Evolutionary conservation across 64 coral and sea anemone species (phyloP), one percentile per base, ranked within the genome.

Genomic region (Montipora sp.): DNA sequence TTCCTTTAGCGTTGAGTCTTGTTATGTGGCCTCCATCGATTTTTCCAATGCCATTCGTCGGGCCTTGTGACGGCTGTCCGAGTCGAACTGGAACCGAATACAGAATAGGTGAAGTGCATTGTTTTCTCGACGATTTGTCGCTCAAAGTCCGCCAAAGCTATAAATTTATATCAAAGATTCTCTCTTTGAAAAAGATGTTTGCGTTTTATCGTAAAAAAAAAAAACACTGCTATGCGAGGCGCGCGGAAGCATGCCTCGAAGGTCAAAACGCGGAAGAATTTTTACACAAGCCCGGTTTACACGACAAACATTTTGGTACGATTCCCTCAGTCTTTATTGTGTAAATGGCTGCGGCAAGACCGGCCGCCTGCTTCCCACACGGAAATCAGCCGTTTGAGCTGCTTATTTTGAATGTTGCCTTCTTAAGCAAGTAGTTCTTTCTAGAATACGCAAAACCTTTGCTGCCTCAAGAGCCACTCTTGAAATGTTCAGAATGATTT

Each of bases 391-490:
- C 5, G 47, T 36, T 36, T 36, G n/a, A 23, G n/a, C 3, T 85
- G 16, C 0, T 22, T 85, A 10, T 49, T 19, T 50, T 85, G 63
- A 69, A 70, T 71, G 65, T 49, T 15, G n/a, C 8, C 47, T 51
- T 85, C 82, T 46, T 5, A 21, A 19, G 82, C 49, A 71, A 66
- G 47, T 43, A 8, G 65, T n/a, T 71, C 45, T 85, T 85, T 85
- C 82, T 85, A 85, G 82, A 85, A 85, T 19, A 22, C 68, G 67
- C 21, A 5, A 65, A 48, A 44, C 13, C 47, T 85, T 85, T 84
- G 7, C 43, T 84, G n/a, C 11, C 63, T 71, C 19, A 85, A 85
- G 82, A 72, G n/a, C 12, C 18, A 85, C 66, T 16, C 82, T 8
- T 71, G 65, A 85, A 85, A 85, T n/a, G 8, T 49, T 5, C 19